Conservation (phyloP, 2,888 invertebrate species). For the Muscina levida region DNA sequence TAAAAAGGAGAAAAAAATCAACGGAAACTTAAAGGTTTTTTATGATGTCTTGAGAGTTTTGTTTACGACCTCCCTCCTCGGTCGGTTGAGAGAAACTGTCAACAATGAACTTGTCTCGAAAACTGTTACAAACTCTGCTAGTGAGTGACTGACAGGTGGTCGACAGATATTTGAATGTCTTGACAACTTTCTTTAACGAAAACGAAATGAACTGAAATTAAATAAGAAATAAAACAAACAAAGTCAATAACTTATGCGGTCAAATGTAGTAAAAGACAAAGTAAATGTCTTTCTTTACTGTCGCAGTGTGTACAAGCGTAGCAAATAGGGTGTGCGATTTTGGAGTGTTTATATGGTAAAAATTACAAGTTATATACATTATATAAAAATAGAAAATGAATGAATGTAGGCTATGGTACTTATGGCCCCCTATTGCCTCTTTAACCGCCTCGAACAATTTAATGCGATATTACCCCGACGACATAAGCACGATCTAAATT, state of each 20-base stretch:
- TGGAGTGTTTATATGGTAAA: too few relatives aligned
- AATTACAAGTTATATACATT: too few relatives aligned
- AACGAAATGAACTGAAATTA: constrained; percentile 17
- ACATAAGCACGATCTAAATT: too few relatives aligned
- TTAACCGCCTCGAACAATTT: too few relatives aligned
- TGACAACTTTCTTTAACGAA: constrained; percentile 28
- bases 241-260: constrained; percentile 16
- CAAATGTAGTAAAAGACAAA: too few relatives aligned
- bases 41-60: neutral
- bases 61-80: constrained; percentile 50
- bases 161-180: neutral
- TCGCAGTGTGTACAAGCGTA: neutral
- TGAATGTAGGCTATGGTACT: too few relatives aligned
- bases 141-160: neutral
- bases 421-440: too few relatives aligned
- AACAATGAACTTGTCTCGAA: constrained; percentile 6
- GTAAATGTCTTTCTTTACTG: constrained; percentile 15
- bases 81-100: constrained; percentile 36
- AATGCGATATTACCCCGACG: too few relatives aligned
- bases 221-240: constrained; percentile 14
- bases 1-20: constrained; percentile 14
- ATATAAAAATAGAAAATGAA: too few relatives aligned
- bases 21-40: constrained; percentile 41
- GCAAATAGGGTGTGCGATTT: neutral
- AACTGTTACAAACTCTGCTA: neutral